These are phyloP conservation scores for Corythornis cristatus DNA, from an alignment of 2,113 vertebrate genomes.

Conservation along the genomic window DNA sequence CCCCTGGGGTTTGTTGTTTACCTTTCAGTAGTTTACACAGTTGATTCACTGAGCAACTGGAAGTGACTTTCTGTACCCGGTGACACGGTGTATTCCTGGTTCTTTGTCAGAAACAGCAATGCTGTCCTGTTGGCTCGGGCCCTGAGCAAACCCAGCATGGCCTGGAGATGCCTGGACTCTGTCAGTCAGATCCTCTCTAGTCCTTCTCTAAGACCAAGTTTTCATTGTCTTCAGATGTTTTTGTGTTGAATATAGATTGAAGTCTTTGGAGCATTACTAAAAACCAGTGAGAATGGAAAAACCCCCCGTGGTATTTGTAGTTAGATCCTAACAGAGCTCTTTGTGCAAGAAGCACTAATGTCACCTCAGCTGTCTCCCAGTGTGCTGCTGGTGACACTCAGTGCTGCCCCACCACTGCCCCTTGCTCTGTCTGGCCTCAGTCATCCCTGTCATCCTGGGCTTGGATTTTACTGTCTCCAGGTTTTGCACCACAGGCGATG, in stretches of 20 bases:
- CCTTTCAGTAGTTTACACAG: neutral
- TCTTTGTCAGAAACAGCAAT: neutral
- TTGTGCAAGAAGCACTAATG: fast-evolving
- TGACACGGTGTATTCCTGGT: fast-evolving
- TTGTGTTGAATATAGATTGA: neutral
- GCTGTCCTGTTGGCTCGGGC: no score
- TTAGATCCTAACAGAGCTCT: neutral
- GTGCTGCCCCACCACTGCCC: fast-evolving
- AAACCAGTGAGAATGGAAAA: neutral
- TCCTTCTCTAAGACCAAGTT: neutral
- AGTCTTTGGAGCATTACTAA: neutral
- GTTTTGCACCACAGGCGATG: fast-evolving
- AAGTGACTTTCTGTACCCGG: neutral
- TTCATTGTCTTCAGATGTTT: neutral
- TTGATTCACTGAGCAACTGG: neutral
- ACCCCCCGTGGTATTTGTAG: neutral
- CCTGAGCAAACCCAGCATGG: neutral
- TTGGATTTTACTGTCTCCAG: neutral
- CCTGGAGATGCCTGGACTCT: neutral
- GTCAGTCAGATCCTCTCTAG: neutral
- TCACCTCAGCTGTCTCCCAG: neutral
- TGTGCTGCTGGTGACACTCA: fast-evolving
- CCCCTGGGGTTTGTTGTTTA: neutral
- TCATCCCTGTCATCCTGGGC: neutral
- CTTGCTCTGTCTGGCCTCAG: neutral